Percentiles rank a stretch among this genome's conserved stretches.
These are phyloP conservation scores for Sebastes iracundus DNA, from an alignment of 2,797 vertebrate genomes.

Conservation along the genomic window DNA sequence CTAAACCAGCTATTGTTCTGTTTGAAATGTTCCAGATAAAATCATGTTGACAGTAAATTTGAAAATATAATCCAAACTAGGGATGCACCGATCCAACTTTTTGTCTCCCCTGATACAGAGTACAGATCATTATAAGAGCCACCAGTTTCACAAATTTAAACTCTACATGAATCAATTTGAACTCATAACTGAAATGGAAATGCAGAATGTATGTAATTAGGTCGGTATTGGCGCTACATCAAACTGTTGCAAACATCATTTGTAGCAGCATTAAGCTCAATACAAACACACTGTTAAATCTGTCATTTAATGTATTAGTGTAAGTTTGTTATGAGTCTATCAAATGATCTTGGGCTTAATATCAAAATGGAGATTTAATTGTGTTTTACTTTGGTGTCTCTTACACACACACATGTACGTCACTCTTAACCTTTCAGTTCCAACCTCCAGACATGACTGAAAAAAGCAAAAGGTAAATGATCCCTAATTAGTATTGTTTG, in stretches of 20 bases:
- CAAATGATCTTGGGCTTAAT: background rate
- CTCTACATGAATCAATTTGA: too few relatives aligned
- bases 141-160: too few relatives aligned
- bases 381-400: background rate
- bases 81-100: background rate
- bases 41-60: background rate
- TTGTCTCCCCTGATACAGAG: background rate
- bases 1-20: background rate
- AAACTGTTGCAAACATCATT: background rate
- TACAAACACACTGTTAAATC: background rate
- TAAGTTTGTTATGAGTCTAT: conserved; percentile 7
- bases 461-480: conserved; percentile 49
- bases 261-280: background rate
- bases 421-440: conserved; percentile 10
- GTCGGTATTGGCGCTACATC: background rate
- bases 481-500: conserved; percentile 78
- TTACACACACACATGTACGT: background rate
- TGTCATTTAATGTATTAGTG: background rate
- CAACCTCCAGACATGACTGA: conserved; percentile 41
- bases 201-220: background rate
- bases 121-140: background rate
- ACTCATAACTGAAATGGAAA: background rate
- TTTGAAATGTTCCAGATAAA: background rate
- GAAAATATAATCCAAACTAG: background rate
- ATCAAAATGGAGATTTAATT: background rate